Conservation (phyloP, 2,797 vertebrate species). For the Bryconaethiops microstoma region DNA sequence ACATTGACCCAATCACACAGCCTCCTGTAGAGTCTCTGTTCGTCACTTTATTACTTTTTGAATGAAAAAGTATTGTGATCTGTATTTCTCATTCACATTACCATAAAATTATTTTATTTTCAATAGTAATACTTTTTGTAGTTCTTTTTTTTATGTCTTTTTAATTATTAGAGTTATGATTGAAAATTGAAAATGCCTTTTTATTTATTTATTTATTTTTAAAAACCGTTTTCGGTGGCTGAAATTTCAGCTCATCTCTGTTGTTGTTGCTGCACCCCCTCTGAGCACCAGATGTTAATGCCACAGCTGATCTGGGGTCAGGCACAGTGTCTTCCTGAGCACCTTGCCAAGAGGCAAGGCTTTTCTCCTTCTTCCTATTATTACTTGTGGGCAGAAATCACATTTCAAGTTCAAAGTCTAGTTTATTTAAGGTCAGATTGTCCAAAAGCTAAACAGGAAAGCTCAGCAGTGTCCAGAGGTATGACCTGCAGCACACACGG, state of each 20-base stretch:
- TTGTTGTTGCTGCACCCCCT: not conserved
- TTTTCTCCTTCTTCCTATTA: not conserved
- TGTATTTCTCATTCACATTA: no score
- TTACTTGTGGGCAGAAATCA: not conserved
- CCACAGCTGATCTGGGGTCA: not conserved
- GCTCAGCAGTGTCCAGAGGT: not conserved
- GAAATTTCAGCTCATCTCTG: no score
- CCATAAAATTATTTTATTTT: no score
- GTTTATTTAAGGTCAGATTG: conserved; percentile 11
- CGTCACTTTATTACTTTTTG: not conserved
- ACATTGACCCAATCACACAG: no score
- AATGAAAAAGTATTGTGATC: no score
- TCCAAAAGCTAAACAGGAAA: conserved; percentile 13
- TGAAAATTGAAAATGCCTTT: no score
- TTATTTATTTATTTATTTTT: no score
- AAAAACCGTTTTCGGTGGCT: no score
- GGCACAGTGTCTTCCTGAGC: not conserved
- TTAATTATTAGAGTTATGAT: no score
- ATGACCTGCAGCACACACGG: not conserved
- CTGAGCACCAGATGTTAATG: not conserved
- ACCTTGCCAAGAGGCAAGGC: not conserved
- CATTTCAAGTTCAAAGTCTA: conserved; percentile 25
- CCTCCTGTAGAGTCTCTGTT: no score
- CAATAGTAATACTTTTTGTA: no score
- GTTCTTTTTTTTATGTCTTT: no score